Evolutionary conservation across 2,888 invertebrate genomes (phyloP).

Genomic region (Matsumyia berberina): DNA sequence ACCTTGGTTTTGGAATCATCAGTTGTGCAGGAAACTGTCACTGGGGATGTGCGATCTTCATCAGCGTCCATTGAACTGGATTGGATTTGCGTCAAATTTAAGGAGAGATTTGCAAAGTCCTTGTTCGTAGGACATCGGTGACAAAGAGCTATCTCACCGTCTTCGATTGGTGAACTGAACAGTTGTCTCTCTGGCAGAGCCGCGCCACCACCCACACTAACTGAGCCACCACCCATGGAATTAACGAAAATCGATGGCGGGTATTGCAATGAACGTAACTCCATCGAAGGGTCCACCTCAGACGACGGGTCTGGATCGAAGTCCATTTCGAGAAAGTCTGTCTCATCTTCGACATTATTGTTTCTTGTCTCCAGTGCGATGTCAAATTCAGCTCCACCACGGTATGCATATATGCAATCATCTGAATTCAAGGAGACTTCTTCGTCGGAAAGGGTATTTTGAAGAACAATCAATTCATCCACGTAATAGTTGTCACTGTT

Average conservation of each 20-base stretch:
- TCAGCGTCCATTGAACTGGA: slow-evolving; percentile 48
- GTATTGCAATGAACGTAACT: slow-evolving; percentile 53
- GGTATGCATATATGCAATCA: slow-evolving; percentile 84
- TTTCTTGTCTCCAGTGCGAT: slow-evolving; percentile 79
- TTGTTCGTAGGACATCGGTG: slow-evolving; percentile 80
- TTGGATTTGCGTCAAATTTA: slow-evolving; percentile 82
- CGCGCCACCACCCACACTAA: slow-evolving; percentile 31
- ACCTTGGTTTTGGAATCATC: slow-evolving; percentile 65
- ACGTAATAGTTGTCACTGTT: slow-evolving; percentile 83
- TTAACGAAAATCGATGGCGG: slow-evolving; percentile 77
- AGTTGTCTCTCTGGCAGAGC: slow-evolving; percentile 79
- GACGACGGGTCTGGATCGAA: slow-evolving; percentile 84
- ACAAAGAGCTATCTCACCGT: slow-evolving; percentile 77
- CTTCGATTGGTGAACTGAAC: slow-evolving; percentile 82
- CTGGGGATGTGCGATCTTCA: slow-evolving; percentile 61
- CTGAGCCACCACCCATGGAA: slow-evolving; percentile 31
- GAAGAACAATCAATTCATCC: slow-evolving; percentile 82
- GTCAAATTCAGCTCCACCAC: slow-evolving; percentile 82
- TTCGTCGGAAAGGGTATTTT: slow-evolving; percentile 79
- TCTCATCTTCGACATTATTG: slow-evolving; percentile 82
- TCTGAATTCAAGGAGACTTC: slow-evolving; percentile 83
- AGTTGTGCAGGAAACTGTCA: slow-evolving; percentile 60
- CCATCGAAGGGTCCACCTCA: slow-evolving; percentile 81
- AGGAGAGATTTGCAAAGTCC: slow-evolving; percentile 82
- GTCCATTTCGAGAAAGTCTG: slow-evolving; percentile 84